Conservation (phyloP, 2,797 vertebrate species). For the Myotis planiceps region DNA sequence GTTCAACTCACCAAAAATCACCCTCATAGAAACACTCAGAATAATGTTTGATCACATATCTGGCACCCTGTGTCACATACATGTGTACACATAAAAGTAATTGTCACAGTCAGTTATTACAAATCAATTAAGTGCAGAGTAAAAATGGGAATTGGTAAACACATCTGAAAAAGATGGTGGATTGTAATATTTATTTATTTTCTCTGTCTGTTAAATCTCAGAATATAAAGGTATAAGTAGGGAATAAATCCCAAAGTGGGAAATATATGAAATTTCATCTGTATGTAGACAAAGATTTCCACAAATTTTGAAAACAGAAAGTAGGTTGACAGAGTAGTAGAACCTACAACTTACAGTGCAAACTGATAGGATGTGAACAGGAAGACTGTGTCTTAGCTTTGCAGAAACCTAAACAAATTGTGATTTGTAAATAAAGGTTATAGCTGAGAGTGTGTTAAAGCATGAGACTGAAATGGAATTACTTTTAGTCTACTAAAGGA, state of each 20-base stretch:
- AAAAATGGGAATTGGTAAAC: constrained; percentile 15
- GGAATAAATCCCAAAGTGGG: neutral
- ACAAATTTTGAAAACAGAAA: neutral
- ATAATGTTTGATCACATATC: neutral
- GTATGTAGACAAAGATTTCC: constrained; percentile 30
- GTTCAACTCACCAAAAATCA: neutral
- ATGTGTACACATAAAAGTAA: neutral
- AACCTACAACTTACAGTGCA: neutral
- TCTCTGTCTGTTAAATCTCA: neutral
- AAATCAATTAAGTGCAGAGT: neutral
- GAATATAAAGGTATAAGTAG: constrained; percentile 3
- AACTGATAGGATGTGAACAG: neutral
- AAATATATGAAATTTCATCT: neutral
- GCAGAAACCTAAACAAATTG: neutral
- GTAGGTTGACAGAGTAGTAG: neutral
- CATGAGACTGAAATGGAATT: neutral
- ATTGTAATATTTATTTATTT: neutral
- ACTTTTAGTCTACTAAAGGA: neutral
- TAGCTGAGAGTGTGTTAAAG: neutral
- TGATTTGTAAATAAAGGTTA: neutral
- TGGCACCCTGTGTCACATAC: neutral
- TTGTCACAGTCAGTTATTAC: neutral
- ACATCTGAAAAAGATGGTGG: neutral
- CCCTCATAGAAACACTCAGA: neutral
- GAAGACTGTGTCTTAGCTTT: neutral